Conservation (phyloP, 2,797 vertebrate genomes). For the Eidolon dupreanum region DNA sequence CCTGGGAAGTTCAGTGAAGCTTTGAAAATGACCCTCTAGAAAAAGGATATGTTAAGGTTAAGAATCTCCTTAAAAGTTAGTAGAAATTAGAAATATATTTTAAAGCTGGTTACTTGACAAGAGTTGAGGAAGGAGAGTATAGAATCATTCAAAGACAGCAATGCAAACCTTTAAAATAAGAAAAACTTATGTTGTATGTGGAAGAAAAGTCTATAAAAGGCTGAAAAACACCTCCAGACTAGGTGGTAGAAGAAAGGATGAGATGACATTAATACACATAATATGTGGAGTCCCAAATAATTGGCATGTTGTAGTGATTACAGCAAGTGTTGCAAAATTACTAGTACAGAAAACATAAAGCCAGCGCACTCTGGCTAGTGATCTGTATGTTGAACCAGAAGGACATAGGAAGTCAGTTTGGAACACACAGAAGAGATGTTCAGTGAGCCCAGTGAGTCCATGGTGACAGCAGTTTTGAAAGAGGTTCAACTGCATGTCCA, state of each 20-base stretch:
- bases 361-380: not conserved
- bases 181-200: not conserved
- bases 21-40: not conserved
- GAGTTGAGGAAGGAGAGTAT: not conserved
- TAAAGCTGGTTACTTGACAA: not conserved
- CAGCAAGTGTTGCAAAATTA: not conserved
- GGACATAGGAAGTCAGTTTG: not conserved
- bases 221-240: not conserved
- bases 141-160: not conserved
- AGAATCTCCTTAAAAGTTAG: not conserved
- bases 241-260: not conserved
- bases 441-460: not conserved
- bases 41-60: not conserved
- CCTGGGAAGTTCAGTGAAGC: not conserved
- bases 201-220: not conserved
- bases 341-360: not conserved
- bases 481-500: constrained; percentile 21
- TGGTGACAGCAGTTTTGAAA: not conserved
- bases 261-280: not conserved
- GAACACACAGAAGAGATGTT: not conserved
- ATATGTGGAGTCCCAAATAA: not conserved
- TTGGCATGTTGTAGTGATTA: not conserved
- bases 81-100: constrained; percentile 13
- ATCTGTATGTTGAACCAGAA: not conserved
- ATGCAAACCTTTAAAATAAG: not conserved